phyloP scores from a whole-genome alignment of 2,888 invertebrate genomes.

The Charanyca ferruginea region DNA sequence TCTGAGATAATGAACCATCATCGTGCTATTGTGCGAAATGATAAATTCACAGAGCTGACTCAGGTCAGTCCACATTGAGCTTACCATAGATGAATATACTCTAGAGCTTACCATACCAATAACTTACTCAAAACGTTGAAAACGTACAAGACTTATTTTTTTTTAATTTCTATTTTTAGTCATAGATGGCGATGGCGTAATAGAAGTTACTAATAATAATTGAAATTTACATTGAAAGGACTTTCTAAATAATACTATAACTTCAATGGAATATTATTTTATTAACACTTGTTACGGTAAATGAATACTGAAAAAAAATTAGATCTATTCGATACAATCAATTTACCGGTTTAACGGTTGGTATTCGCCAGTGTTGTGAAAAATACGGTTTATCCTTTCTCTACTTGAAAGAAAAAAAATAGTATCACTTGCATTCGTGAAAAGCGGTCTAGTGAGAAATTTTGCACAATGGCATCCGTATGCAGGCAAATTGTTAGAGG shows the following conservation, averaged over 20 bases:
- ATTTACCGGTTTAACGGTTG: constrained; percentile 35
- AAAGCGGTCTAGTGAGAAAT: constrained; percentile 86
- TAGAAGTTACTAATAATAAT: too few relatives aligned
- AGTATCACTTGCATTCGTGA: constrained; percentile 85
- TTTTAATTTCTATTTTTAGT: neutral
- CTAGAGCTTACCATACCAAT: too few relatives aligned
- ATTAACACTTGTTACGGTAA: neutral
- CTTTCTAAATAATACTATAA: neutral
- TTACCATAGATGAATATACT: too few relatives aligned
- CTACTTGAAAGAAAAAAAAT: constrained; percentile 67
- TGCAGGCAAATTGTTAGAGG: constrained; percentile 93
- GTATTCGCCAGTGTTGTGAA: neutral
- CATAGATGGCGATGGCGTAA: constrained; percentile 15
- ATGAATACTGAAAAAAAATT: neutral
- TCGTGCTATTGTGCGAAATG: neutral
- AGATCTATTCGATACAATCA: neutral
- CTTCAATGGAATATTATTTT: neutral
- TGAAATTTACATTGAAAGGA: neutral
- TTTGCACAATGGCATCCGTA: constrained; percentile 94
- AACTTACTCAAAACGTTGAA: too few relatives aligned
- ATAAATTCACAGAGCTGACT: neutral
- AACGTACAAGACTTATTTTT: too few relatives aligned
- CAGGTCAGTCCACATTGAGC: too few relatives aligned
- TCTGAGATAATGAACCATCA: too few relatives aligned
- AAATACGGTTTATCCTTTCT: constrained; percentile 30